Conservation (phyloP, 2,797 vertebrate genomes). For the Nothura maculosa region DNA sequence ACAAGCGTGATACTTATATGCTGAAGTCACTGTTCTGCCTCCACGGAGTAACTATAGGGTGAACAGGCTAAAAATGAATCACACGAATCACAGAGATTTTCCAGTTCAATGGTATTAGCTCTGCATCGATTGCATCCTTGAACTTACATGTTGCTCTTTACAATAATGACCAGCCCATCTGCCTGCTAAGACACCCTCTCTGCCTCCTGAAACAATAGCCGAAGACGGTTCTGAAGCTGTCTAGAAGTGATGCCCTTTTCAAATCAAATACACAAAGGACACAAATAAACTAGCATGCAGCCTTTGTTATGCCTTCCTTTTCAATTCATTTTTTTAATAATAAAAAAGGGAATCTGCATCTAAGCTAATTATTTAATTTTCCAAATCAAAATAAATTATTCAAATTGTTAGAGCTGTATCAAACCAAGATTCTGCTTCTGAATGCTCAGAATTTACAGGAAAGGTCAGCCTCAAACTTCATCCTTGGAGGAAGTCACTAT, state of each 20-base stretch:
- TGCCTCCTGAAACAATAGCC: not conserved
- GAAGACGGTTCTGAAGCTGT: not conserved
- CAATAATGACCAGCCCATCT: not conserved
- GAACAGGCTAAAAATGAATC: not conserved
- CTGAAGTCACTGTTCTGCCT: not conserved
- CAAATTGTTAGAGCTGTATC: not conserved
- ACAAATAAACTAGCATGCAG: not conserved
- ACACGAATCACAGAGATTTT: constrained; percentile 5
- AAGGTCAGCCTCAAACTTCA: not conserved
- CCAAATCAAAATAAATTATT: not conserved
- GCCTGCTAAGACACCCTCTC: not conserved
- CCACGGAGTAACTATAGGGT: not conserved
- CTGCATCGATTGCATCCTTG: not conserved
- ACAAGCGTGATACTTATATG: not conserved
- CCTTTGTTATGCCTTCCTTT: not conserved
- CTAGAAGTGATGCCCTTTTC: not conserved
- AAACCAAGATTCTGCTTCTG: not conserved
- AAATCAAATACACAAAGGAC: not conserved
- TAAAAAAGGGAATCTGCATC: not conserved
- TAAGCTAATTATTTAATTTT: not conserved
- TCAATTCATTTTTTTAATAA: not conserved
- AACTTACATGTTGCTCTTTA: not conserved
- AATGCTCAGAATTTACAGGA: not conserved
- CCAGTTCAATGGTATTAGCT: not conserved
- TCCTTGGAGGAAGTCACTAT: not conserved